Evolutionary conservation across 2,888 invertebrate species (phyloP).

Genomic region (Zeuzera pyrina): DNA sequence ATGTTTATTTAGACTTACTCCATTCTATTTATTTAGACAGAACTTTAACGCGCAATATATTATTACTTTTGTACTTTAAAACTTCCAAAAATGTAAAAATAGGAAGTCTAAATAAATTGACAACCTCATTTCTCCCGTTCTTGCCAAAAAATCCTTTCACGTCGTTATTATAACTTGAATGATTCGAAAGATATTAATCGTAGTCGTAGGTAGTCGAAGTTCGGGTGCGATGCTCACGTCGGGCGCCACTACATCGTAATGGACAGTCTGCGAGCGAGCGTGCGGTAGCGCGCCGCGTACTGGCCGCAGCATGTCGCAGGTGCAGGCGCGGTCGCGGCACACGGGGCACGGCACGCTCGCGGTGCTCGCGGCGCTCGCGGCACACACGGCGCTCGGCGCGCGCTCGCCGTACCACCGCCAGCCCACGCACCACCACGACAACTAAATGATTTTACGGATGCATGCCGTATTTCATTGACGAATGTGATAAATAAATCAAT

Average conservation of each 20-base stretch:
- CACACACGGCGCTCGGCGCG: conserved; percentile 15
- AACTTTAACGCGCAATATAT: too few species aligned
- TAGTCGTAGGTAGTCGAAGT: too few species aligned
- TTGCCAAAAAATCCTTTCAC: too few species aligned
- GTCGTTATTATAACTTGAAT: too few species aligned
- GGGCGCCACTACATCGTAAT: conserved; percentile 33
- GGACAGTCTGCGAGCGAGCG: conserved; percentile 9
- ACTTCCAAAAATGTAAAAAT: too few species aligned
- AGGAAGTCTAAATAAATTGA: too few species aligned
- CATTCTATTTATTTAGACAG: too few species aligned
- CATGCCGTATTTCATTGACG: too few species aligned
- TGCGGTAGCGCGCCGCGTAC: conserved; percentile 25
- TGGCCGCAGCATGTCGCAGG: conserved; percentile 33
- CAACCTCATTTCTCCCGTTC: too few species aligned
- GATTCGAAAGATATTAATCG: too few species aligned
- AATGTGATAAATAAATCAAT: neutral
- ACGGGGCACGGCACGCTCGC: conserved; percentile 20
- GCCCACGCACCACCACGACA: neutral
- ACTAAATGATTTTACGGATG: neutral
- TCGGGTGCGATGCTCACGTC: conserved; percentile 19
- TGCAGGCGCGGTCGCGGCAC: conserved; percentile 31
- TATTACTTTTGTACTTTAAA: too few species aligned
- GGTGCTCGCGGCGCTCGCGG: conserved; percentile 14
- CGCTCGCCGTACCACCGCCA: conserved; percentile 32
- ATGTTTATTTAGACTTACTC: too few species aligned